Evolutionary conservation across 2,113 vertebrate species (phyloP).

Genomic region (Oceanites oceanicus): DNA sequence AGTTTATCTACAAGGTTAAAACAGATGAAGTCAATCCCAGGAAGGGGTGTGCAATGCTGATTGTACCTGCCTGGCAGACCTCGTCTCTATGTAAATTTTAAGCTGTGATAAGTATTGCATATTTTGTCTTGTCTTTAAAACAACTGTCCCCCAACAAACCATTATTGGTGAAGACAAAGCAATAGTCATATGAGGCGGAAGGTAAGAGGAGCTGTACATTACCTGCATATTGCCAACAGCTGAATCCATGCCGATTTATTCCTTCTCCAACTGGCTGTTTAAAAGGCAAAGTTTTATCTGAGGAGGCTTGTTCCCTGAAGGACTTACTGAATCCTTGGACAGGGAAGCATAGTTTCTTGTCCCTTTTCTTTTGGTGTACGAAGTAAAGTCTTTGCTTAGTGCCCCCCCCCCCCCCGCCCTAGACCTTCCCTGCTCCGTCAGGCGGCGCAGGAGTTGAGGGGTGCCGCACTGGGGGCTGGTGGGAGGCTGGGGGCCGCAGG

Average conservation of each 20-base stretch:
- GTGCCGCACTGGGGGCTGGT: background rate
- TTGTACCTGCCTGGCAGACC: background rate
- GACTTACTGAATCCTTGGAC: background rate
- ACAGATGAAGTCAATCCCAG: background rate
- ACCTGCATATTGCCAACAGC: background rate
- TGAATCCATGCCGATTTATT: background rate
- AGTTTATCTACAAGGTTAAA: background rate
- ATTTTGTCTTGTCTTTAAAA: background rate
- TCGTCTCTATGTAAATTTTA: background rate
- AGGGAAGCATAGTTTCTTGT: background rate
- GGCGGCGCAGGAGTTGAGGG: background rate
- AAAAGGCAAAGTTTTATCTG: background rate
- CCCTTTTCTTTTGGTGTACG: background rate
- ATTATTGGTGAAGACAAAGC: background rate
- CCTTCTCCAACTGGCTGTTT: background rate
- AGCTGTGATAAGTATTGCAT: background rate
- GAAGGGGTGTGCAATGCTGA: background rate
- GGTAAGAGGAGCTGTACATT: background rate
- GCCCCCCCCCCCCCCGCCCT: background rate
- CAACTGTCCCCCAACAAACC: background rate
- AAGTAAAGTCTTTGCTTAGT: background rate
- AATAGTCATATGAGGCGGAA: background rate
- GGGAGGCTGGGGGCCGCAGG: background rate
- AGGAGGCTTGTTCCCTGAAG: background rate
- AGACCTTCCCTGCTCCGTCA: background rate